A percentile compares a stretch with the other conserved stretches of the same genome.
These are phyloP conservation scores for Akabosia matsudoensis DNA, from an alignment of 1,140 invertebrate genomes.

Conservation along the genomic window DNA sequence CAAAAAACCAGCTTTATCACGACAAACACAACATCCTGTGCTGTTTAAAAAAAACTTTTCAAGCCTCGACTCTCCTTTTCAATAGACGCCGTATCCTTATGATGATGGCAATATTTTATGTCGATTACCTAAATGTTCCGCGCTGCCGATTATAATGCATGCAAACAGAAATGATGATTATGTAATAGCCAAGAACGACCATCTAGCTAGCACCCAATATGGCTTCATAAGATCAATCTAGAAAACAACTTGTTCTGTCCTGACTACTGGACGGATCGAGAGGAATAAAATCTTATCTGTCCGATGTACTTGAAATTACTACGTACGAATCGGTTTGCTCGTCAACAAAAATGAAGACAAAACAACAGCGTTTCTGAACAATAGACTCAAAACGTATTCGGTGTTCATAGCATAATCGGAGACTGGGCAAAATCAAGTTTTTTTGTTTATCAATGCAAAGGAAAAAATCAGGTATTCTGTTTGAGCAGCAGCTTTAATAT, in stretches of 20 bases:
- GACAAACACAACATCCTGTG: not conserved
- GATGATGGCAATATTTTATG: not conserved
- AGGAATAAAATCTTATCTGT: not conserved
- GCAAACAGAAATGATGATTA: too few species aligned
- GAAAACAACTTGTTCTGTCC: not conserved
- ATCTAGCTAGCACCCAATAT: too few species aligned
- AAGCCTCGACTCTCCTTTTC: not conserved
- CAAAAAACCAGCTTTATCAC: not conserved
- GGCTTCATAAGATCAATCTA: constrained; percentile 5
- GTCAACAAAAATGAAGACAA: not conserved
- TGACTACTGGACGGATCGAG: not conserved
- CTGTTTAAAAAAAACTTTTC: not conserved
- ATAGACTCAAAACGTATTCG: not conserved
- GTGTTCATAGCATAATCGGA: not conserved
- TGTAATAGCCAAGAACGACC: too few species aligned
- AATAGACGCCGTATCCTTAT: not conserved
- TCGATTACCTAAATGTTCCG: not conserved
- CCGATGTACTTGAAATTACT: not conserved
- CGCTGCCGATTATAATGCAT: not conserved
- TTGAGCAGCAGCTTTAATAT: not conserved
- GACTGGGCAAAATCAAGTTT: too few species aligned
- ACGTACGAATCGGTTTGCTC: not conserved
- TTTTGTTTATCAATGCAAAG: too few species aligned
- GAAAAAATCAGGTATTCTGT: not conserved
- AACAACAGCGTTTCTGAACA: not conserved